Evolutionary conservation across 2,113 vertebrate species (phyloP), one percentile per base, ranked within the genome.

Genomic region (Syrmaticus mikado): DNA sequence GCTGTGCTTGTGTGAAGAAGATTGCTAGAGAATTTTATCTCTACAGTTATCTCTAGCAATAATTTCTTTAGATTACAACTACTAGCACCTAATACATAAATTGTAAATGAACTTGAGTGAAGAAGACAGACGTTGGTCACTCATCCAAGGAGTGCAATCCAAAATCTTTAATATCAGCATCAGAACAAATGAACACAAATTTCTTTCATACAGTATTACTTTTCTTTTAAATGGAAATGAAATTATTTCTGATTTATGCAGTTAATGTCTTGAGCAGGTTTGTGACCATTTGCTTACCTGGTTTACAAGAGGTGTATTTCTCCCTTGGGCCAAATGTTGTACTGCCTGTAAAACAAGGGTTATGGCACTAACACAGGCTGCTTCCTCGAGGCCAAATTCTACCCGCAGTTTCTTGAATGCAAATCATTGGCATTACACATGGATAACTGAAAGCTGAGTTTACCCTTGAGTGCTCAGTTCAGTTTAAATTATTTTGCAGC

Each of bases 291-390:
- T 93, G 55, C 90, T 90, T 87, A 68, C 93, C 65, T 93, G 84
- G 58, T 90, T 95, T 92, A 82, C 87, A 92, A 78, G 82, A 88
- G 15, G 40, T 73, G 17, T 78, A 62, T 79, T 89, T 92, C 77
- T 95, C 58, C 85, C 92, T 46, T 89, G 85, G 77, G 87, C 68
- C 83, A 83, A 78, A 73, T 73, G 65, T 85, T 94, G 34, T 50
- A 48, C 46, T 89, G 60, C 41, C 66, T 94, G 89, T 92, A 93
- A 95, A 97, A 94, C 88, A 96, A 92, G 96, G 94, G 95, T 93
- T 95, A 89, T 76, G 87, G 71, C 67, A 83, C 77, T 85, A 93
- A 73, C 36, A 52, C 11, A 45, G 87, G 60, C 46, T 88, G 48
- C 38, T 87, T 95, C 60, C 90, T 96, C 58, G 76, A 93, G 93